Evolutionary conservation across 2,888 invertebrate species (phyloP), one percentile per base, ranked within the genome.

Genomic region (Cataglyphis rosenhaueri): DNA sequence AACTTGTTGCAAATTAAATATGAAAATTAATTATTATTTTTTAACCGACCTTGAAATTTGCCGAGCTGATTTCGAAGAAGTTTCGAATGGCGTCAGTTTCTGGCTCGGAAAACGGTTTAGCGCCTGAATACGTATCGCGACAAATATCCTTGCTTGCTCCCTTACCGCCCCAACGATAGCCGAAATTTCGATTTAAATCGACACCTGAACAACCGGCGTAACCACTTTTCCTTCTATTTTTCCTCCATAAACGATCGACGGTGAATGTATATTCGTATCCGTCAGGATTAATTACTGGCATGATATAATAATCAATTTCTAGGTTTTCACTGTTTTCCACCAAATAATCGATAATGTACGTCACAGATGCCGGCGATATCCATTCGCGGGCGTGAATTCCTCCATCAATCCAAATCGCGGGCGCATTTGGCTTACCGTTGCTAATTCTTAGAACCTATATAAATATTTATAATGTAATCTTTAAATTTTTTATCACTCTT

Each of bases 311-410:
- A 91, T 98, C 96, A 44, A 95, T 95, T 0, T 95, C 95, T 0
- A 97, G 96, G 87, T 96, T 95, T 4, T 97, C 96, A 93, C 96
- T 97, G 89, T 96, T 96, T 88, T 96, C 96, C 2, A 96, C 96
- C 70, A 98, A 94, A 83, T 96, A 95, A 92, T 97, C 96, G 25
- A 97, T 96, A 57, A 98, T 95, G 93, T 96, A 98, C 0, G 97
- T 97, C 3, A 97, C 97, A 0, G 97, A 96, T 0, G 98, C 97
- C 0, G 97, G 97, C 62, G 97, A 97, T 91, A 98, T 97, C 98
- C 98, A 99, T 95, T 99, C 99, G 32, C 99, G 96, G 0, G 98
- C 97, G 91, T 98, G 98, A 88, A 98, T 98, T 29, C 97, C 97
- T 0, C 96, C 97, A 91, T 97, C 97, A 61, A 97, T 94, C 97